Percentiles rank a stretch among this genome's conserved stretches.
Conservation (phyloP, 2,797 vertebrate genomes). For the Chloroceryle amazona region DNA sequence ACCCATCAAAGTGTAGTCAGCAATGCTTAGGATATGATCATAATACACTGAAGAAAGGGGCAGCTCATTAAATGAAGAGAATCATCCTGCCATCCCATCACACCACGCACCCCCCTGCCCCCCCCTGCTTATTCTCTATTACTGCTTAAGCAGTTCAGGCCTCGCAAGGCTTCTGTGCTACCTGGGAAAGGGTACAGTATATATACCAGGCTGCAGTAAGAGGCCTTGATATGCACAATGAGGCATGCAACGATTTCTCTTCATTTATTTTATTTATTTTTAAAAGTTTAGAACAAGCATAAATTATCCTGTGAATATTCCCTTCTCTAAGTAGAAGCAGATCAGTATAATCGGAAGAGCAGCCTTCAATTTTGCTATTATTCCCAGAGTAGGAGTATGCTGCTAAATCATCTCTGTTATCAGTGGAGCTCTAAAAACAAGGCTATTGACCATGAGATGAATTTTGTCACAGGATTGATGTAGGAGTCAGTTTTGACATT, state of each 20-base stretch:
- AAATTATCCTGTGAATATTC: conserved; percentile 15
- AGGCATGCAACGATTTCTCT: conserved; percentile 18
- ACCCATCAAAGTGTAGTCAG: conserved; percentile 50
- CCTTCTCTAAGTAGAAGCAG: not conserved
- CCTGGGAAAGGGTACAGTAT: not conserved
- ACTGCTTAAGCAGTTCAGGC: not conserved
- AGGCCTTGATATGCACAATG: conserved; percentile 50
- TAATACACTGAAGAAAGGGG: not conserved
- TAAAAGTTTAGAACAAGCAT: conserved; percentile 30
- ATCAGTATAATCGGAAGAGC: not conserved
- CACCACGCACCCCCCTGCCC: not conserved
- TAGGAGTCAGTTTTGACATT: conserved; percentile 74
- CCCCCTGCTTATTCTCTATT: not conserved
- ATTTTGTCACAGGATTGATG: conserved; percentile 71
- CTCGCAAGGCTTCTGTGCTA: not conserved
- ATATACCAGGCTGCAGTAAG: not conserved
- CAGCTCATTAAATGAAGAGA: conserved; percentile 45
- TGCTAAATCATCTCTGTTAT: conserved; percentile 70
- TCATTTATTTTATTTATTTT: conserved; percentile 58
- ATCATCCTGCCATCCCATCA: not conserved
- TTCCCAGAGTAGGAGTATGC: conserved; percentile 39
- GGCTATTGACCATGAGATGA: conserved; percentile 73
- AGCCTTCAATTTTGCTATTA: conserved; percentile 66
- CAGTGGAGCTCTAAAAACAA: conserved; percentile 72
- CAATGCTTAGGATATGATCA: conserved; percentile 19